phyloP scores from a whole-genome alignment of 2,888 invertebrate genomes.

The Willowsia nigromaculata region DNA sequence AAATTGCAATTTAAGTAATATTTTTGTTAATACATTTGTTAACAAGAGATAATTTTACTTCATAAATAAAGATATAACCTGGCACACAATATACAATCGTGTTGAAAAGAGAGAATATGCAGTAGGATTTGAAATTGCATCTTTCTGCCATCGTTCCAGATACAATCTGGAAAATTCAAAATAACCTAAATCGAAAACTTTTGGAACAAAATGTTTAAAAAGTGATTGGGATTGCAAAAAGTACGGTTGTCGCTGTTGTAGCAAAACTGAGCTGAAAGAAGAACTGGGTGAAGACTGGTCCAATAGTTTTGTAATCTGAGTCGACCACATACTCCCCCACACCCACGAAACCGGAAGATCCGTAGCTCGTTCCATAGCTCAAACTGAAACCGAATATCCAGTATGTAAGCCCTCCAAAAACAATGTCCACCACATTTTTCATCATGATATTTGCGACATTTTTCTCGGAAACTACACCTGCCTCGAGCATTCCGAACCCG shows the following conservation, averaged over 20 bases:
- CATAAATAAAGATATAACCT: no score
- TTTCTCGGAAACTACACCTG: slow-evolving; percentile 80
- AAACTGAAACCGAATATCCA: slow-evolving; percentile 80
- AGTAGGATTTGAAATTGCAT: slow-evolving; percentile 80
- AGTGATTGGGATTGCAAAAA: no score
- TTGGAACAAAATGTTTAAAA: no score
- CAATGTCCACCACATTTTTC: slow-evolving; percentile 80
- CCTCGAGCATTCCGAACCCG: slow-evolving; percentile 81
- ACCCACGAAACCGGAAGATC: slow-evolving; percentile 80
- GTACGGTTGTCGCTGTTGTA: slow-evolving; percentile 91
- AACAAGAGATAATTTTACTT: no score
- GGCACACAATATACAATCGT: slow-evolving; percentile 80
- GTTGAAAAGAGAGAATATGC: slow-evolving; percentile 80
- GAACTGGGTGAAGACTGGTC: slow-evolving; percentile 91
- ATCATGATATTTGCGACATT: slow-evolving; percentile 82
- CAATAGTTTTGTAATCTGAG: slow-evolving; percentile 80
- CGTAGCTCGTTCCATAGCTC: slow-evolving; percentile 79
- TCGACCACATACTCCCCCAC: slow-evolving; percentile 80
- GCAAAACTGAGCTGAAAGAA: slow-evolving; percentile 94
- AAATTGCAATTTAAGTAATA: no score
- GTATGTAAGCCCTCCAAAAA: slow-evolving; percentile 81
- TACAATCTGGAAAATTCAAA: slow-evolving; percentile 45
- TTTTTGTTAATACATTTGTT: no score
- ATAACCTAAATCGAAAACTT: no score
- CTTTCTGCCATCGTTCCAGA: slow-evolving; percentile 45